phyloP scores from a whole-genome alignment of 1,140 invertebrate species.

The Trypoxylus dichotomus region DNA sequence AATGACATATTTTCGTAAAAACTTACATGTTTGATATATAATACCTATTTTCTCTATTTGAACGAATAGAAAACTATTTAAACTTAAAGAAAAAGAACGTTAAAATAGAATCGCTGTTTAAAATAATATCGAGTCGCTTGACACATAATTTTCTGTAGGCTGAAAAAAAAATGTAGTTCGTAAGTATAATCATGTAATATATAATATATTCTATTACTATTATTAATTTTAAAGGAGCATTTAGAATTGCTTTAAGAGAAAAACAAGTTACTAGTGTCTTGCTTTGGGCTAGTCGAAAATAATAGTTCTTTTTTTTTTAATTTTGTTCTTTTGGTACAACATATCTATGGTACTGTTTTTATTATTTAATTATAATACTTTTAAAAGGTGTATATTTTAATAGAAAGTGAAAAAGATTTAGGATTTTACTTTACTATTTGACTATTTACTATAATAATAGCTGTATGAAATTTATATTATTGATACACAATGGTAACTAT shows the following conservation, averaged over 20 bases:
- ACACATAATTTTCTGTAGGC: background rate
- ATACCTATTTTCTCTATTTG: background rate
- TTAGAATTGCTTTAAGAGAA: slow-evolving; percentile 22
- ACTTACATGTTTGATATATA: slow-evolving; percentile 20
- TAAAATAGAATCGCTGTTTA: background rate
- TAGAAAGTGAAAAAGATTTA: background rate
- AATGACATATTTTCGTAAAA: slow-evolving; percentile 12
- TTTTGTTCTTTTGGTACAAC: slow-evolving; percentile 36
- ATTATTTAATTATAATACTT: slow-evolving; percentile 1
- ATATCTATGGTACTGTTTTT: slow-evolving; percentile 5
- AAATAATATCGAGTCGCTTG: background rate
- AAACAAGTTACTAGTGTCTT: slow-evolving; percentile 31
- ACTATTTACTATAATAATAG: slow-evolving; percentile 7
- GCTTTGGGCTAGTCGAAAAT: slow-evolving; percentile 44
- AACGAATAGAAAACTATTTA: background rate
- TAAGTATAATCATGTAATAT: slow-evolving; percentile 26
- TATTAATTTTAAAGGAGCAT: slow-evolving; percentile 14
- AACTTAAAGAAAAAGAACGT: background rate
- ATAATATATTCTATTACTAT: slow-evolving; percentile 25
- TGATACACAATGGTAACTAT: slow-evolving; percentile 14
- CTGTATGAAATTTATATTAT: background rate
- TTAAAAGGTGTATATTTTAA: slow-evolving; percentile 27
- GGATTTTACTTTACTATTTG: background rate
- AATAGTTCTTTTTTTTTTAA: background rate
- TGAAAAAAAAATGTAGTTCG: background rate